phyloP scores from a whole-genome alignment of 2,797 vertebrate species.

The Darevskia nairensis region DNA sequence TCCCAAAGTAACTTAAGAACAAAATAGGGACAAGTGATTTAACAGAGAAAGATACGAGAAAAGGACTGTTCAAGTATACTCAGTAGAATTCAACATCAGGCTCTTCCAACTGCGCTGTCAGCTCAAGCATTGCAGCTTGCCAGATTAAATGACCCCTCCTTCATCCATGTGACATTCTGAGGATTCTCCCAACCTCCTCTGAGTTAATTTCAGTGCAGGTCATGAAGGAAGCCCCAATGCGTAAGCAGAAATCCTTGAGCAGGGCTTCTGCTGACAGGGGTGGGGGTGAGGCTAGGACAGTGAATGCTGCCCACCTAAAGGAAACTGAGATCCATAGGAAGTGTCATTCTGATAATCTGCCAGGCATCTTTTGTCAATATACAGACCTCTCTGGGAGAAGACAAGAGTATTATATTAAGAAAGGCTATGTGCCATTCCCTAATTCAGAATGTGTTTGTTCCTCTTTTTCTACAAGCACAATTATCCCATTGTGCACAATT shows the following conservation, averaged over 20 bases:
- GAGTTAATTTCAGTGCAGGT: too few relatives aligned
- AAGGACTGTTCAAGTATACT: neutral
- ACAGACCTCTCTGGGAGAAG: neutral
- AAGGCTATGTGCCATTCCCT: slow-evolving; percentile 2
- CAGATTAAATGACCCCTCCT: too few relatives aligned
- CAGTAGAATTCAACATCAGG: too few relatives aligned
- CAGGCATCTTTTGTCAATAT: neutral
- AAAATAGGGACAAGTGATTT: neutral
- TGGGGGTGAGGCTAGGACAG: too few relatives aligned
- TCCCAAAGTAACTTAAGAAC: neutral
- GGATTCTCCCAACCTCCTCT: too few relatives aligned
- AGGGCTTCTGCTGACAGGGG: too few relatives aligned
- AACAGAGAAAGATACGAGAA: neutral
- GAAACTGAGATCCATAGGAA: neutral
- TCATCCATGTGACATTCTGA: too few relatives aligned
- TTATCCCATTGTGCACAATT: slow-evolving; percentile 37
- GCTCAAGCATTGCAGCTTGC: too few relatives aligned
- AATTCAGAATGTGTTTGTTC: neutral
- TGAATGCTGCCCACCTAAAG: too few relatives aligned
- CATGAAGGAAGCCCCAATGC: too few relatives aligned
- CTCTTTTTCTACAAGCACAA: neutral
- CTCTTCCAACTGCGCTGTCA: too few relatives aligned
- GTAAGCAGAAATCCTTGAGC: too few relatives aligned
- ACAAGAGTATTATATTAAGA: slow-evolving; percentile 1
- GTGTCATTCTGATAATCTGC: neutral